Conservation (phyloP, 2,888 invertebrate genomes). For the Leptopilina myrica region DNA sequence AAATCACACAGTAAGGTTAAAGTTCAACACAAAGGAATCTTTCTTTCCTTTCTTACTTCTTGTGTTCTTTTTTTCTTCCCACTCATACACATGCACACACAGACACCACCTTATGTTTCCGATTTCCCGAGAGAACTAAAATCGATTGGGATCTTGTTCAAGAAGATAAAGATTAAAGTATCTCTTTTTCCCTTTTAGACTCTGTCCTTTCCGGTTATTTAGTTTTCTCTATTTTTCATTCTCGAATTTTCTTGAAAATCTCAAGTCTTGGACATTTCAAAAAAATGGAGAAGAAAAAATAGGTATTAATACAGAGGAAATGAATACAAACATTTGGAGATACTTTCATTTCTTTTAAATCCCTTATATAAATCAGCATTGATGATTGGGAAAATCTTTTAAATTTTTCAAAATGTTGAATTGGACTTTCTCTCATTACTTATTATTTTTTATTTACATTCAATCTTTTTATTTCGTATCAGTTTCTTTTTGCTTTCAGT, state of each 20-base stretch:
- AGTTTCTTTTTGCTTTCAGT: too few relatives aligned
- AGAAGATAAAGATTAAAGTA: conserved; percentile 40
- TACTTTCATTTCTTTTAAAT: too few relatives aligned
- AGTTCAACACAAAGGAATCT: too few relatives aligned
- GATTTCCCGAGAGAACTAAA: conserved; percentile 56
- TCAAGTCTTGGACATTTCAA: conserved; percentile 10
- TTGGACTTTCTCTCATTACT: too few relatives aligned
- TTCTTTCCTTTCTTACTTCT: background rate
- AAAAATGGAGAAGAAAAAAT: background rate
- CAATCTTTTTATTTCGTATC: too few relatives aligned
- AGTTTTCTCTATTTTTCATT: conserved; percentile 24
- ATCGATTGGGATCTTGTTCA: conserved; percentile 49
- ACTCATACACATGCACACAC: too few relatives aligned
- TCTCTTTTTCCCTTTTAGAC: conserved; percentile 1
- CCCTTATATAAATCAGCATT: too few relatives aligned
- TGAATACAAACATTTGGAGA: conserved; percentile 4
- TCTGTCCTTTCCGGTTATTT: background rate
- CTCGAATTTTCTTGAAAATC: conserved; percentile 22
- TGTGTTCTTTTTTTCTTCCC: conserved; percentile 33
- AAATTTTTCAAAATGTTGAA: too few relatives aligned
- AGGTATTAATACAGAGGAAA: conserved; percentile 13
- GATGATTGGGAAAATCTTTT: too few relatives aligned
- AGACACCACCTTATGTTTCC: conserved; percentile 43
- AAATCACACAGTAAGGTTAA: background rate
- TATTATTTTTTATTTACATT: too few relatives aligned